Conservation (phyloP, 2,888 invertebrate genomes). For the Subacronicta megacephala region DNA sequence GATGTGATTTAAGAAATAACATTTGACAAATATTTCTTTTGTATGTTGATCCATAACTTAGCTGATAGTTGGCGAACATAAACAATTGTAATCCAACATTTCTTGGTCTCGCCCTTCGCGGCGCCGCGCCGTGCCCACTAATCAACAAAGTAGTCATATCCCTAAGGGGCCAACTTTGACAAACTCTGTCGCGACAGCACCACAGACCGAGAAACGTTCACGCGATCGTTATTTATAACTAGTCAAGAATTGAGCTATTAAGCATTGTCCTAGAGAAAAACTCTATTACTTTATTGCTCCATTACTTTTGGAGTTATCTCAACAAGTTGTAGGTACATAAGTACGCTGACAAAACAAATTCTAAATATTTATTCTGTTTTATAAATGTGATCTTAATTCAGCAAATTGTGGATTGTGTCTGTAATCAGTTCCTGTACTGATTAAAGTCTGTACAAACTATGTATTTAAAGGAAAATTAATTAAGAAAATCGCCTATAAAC, state of each 20-base stretch:
- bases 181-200: slow-evolving; percentile 34
- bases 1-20: no score
- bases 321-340: background rate
- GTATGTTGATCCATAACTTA: no score
- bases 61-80: slow-evolving; percentile 8
- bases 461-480: no score
- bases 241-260: background rate
- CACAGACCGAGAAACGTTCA: slow-evolving; percentile 48
- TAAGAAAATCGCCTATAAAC: no score
- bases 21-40: no score
- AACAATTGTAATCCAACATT: slow-evolving; percentile 21
- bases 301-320: background rate
- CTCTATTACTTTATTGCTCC: background rate
- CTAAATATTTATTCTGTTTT: no score
- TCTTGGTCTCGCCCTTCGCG: slow-evolving; percentile 20
- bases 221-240: slow-evolving; percentile 61
- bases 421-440: no score
- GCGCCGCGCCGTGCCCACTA: slow-evolving; percentile 42
- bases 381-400: no score
- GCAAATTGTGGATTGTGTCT: no score
- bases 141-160: slow-evolving; percentile 46
- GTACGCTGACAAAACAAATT: no score
- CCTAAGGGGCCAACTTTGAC: slow-evolving; percentile 50
- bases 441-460: no score
- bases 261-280: background rate